Conservation (phyloP, 2,797 vertebrate species). For the Manis pentadactyla region DNA sequence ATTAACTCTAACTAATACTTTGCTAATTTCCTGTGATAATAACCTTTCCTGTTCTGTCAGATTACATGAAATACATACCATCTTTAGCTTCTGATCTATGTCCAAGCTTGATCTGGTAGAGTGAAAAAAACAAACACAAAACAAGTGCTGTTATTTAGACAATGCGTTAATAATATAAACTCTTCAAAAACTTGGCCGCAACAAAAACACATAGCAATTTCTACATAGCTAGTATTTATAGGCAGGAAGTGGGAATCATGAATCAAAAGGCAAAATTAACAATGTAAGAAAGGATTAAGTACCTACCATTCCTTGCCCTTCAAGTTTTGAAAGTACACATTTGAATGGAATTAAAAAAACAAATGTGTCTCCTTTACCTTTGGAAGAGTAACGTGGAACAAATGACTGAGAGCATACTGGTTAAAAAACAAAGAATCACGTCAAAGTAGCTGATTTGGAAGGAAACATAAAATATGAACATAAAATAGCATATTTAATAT, state of each 20-base stretch:
- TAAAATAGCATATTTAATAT: not conserved
- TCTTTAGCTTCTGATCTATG: constrained; percentile 98
- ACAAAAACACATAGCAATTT: not conserved
- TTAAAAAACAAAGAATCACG: not conserved
- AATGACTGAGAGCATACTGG: not conserved
- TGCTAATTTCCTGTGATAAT: constrained; percentile 43
- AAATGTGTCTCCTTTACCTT: not conserved
- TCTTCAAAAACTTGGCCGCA: not conserved
- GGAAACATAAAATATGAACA: not conserved
- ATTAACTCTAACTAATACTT: not conserved
- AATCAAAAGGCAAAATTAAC: constrained; percentile 26
- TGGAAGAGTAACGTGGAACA: not conserved
- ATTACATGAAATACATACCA: constrained; percentile 88
- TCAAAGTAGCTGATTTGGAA: not conserved
- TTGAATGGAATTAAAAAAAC: not conserved
- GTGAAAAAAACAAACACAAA: constrained; percentile 20
- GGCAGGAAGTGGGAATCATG: not conserved
- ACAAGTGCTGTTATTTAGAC: not conserved
- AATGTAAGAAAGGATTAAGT: not conserved
- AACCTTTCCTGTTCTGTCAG: not conserved
- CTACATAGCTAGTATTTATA: not conserved
- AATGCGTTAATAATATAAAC: not conserved
- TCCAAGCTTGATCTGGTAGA: constrained; percentile 96
- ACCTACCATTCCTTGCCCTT: not conserved
- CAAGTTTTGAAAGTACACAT: constrained; percentile 20